These are phyloP conservation scores for Eurosta solidaginis DNA, from an alignment of 1,140 invertebrate genomes.

Conservation along the genomic window DNA sequence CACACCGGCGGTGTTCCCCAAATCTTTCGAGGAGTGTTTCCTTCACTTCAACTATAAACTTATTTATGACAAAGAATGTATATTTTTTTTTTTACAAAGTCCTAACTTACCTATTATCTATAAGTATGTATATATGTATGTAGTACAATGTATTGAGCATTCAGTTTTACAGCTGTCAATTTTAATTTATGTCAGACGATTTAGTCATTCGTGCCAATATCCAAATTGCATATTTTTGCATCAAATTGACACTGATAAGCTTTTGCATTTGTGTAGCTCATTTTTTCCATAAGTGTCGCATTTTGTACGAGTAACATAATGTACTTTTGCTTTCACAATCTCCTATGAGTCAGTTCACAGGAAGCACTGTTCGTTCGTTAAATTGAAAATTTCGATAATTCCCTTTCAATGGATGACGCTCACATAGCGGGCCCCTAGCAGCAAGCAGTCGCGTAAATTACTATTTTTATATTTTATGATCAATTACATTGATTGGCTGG, in stretches of 20 bases:
- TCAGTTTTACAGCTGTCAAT: conserved; percentile 2
- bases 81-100: too few species aligned
- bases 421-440: background rate
- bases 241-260: conserved; percentile 8
- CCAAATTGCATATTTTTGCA: background rate
- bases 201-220: background rate
- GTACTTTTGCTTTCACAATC: too few species aligned
- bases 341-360: background rate
- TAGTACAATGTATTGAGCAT: background rate
- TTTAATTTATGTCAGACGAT: background rate
- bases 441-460: background rate
- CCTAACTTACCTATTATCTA: too few species aligned
- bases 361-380: background rate
- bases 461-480: background rate
- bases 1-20: too few species aligned
- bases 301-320: too few species aligned
- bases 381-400: background rate
- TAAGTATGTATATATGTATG: background rate
- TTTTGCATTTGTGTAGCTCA: background rate
- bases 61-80: too few species aligned
- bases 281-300: background rate
- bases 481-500: background rate
- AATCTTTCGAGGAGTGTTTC: too few species aligned
- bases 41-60: too few species aligned
- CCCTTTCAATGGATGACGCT: background rate